A percentile compares a stretch with the other conserved stretches of the same genome.
These are phyloP conservation scores for Gavialis gangeticus DNA, from an alignment of 2,113 vertebrate genomes.

Conservation along the genomic window DNA sequence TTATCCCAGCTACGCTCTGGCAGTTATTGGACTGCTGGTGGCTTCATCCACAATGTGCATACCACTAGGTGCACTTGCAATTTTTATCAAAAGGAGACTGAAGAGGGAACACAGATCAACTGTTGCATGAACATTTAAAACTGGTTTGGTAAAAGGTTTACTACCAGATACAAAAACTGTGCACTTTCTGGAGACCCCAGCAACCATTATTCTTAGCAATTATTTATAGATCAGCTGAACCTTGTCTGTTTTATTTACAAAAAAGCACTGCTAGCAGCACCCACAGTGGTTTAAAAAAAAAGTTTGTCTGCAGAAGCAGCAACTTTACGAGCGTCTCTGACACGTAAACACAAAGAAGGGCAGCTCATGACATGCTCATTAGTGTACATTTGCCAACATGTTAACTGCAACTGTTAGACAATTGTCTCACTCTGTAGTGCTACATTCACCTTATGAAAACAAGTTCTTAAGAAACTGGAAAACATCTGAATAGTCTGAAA, in stretches of 20 bases:
- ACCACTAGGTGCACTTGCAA: constrained; percentile 84
- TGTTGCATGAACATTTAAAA: constrained; percentile 4
- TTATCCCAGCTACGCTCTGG: constrained; percentile 85
- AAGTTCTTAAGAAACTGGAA: neutral
- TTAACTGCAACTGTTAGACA: neutral
- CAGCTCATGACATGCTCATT: neutral
- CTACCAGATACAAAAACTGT: fast-evolving
- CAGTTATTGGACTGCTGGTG: constrained; percentile 87
- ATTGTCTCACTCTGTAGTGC: neutral
- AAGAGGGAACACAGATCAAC: constrained; percentile 41
- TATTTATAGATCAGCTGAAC: neutral
- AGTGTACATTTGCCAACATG: neutral
- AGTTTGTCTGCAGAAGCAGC: constrained; percentile 16
- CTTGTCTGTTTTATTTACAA: constrained; percentile 21
- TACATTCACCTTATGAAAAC: neutral
- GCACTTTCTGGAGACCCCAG: constrained; percentile 48
- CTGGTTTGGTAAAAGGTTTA: neutral
- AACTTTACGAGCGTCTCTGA: constrained; percentile 5
- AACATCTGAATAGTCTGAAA: neutral
- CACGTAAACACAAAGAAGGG: neutral
- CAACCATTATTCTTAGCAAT: constrained; percentile 34
- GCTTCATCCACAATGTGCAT: constrained; percentile 85
- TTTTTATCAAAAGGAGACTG: constrained; percentile 68
- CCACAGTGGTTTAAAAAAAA: neutral
- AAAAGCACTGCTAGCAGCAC: constrained; percentile 35